These are phyloP conservation scores for Agelaius tricolor DNA, from an alignment of 2,113 vertebrate species.

Conservation along the genomic window DNA sequence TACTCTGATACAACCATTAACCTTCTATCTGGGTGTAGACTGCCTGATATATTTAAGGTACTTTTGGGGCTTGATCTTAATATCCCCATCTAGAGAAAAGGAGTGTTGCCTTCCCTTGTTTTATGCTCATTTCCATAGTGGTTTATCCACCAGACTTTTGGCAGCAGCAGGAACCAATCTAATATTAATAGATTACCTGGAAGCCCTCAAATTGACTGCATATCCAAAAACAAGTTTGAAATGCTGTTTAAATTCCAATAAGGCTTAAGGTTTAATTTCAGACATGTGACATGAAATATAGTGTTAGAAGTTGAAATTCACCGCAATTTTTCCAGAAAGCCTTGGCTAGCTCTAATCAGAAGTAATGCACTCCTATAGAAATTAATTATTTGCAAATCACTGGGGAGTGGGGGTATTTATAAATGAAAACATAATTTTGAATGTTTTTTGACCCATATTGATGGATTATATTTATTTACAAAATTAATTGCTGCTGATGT, in stretches of 20 bases:
- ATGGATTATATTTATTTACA: background rate
- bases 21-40: background rate
- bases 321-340: background rate
- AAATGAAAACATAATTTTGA: background rate
- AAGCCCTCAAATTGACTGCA: background rate
- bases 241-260: background rate
- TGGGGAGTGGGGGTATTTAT: rapidly evolving
- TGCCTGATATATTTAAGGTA: background rate
- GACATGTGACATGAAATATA: background rate
- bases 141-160: background rate
- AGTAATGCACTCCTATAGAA: background rate
- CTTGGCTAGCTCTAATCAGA: background rate
- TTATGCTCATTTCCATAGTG: background rate
- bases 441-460: background rate
- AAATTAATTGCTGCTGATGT: background rate
- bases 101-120: background rate
- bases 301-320: background rate
- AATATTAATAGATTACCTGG: background rate
- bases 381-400: background rate
- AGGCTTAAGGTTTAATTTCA: background rate
- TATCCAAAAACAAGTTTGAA: background rate
- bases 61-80: background rate
- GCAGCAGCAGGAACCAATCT: background rate
- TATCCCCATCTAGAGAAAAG: background rate
- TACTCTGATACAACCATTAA: background rate